Evolutionary conservation across 2,113 vertebrate genomes (phyloP), one percentile per base, ranked within the genome.

Genomic region (Sialia sialis): DNA sequence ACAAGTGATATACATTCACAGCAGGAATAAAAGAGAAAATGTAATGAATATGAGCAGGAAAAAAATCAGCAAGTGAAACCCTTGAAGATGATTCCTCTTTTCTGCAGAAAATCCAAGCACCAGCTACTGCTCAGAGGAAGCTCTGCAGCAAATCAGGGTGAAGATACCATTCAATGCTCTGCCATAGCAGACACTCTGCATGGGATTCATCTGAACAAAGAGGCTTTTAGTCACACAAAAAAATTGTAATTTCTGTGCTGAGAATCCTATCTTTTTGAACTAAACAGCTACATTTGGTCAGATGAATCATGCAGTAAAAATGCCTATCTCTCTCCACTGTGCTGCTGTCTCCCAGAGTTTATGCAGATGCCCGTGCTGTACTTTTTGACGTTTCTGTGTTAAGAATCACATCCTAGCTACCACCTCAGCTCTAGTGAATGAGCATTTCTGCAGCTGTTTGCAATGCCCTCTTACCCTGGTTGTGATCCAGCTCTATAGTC

Each of bases 391-490:
- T 76, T 36, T 16, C 51, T 43, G 46, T 62, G 38, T 44, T 20
- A 62, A 92, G 27, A 85, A 64, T 72, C 43, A 36, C 32, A 34
- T 22, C n/a, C 7, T n/a, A 36, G 18, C 39, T 64, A 39, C 7
- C 41, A 32, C 12, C 68, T 77, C 51, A 66, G 29, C 36, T 59
- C 30, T 43, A 60, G 5, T 21, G 27, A 39, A 4, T 56, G 58
- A 63, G 18, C 25, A 55, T 6, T 43, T 29, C 39, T 56, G 34
- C 55, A 78, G 41, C 8, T 70, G 21, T 22, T 85, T 75, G 21
- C 17, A 70, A 11, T 32, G 74, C 6, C 23, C 12, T 29, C 36
- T 58, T 55, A 63, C 9, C 11, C 16, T 1, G 0, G 4, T 1
- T 62, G n/a, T 27, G 3, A 2, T 72, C 13, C 27, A 92, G 8